Percentiles rank a stretch among this genome's conserved stretches.
Evolutionary conservation across 2,888 invertebrate species (phyloP).

Genomic region (Hybos culiciformis): DNA sequence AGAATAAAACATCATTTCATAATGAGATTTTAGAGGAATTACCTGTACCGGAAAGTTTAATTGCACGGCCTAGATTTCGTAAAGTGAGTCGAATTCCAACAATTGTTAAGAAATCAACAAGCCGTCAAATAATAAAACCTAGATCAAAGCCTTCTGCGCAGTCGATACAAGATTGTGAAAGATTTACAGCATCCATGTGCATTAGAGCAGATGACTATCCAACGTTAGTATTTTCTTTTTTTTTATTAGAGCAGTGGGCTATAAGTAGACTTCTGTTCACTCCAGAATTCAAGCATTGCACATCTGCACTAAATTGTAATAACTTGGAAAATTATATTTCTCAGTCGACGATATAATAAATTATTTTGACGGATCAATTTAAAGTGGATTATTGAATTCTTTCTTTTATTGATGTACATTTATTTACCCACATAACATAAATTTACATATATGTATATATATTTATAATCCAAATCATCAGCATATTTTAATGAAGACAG

Average conservation of each 20-base stretch:
- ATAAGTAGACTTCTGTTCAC: neutral
- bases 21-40: slow-evolving; percentile 19
- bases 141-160: slow-evolving; percentile 33
- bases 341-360: too few relatives aligned
- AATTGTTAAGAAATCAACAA: slow-evolving; percentile 5
- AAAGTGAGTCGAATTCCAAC: slow-evolving; percentile 18
- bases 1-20: slow-evolving; percentile 1
- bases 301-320: neutral
- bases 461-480: too few relatives aligned
- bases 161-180: slow-evolving; percentile 42
- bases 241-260: neutral
- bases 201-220: slow-evolving; percentile 62
- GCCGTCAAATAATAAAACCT: slow-evolving; percentile 15
- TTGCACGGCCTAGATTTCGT: slow-evolving; percentile 23
- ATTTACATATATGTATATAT: too few relatives aligned
- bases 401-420: too few relatives aligned
- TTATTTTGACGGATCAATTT: too few relatives aligned
- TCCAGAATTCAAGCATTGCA: neutral
- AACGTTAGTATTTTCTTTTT: slow-evolving; percentile 43
- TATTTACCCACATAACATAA: too few relatives aligned
- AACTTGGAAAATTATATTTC: too few relatives aligned
- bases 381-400: too few relatives aligned
- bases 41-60: slow-evolving; percentile 30
- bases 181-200: slow-evolving; percentile 59
- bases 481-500: too few relatives aligned